Evolutionary conservation across 1,140 invertebrate species (phyloP).

Genomic region (Odontomachus brunneus): DNA sequence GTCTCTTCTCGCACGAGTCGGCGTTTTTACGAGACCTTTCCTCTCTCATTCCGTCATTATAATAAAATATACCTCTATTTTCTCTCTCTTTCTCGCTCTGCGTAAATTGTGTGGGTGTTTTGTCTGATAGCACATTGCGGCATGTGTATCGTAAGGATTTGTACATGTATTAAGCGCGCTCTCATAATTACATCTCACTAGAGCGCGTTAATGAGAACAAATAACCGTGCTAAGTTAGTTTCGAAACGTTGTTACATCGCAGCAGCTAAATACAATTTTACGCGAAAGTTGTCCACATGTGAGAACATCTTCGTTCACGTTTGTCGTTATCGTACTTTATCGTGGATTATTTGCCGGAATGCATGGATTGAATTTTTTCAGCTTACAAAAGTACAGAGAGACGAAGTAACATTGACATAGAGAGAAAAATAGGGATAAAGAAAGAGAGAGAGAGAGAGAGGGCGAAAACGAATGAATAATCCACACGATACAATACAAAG

Average conservation of each 20-base stretch:
- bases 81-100: too few relatives aligned
- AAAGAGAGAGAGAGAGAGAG: too few relatives aligned
- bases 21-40: too few relatives aligned
- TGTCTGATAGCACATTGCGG: background rate
- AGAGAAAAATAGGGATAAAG: background rate
- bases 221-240: background rate
- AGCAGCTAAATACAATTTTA: background rate
- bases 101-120: too few relatives aligned
- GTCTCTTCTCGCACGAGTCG: too few relatives aligned
- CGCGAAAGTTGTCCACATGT: background rate
- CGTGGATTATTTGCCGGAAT: conserved; percentile 37
- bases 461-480: conserved; percentile 11
- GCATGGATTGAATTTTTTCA: conserved; percentile 24
- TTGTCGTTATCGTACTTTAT: conserved; percentile 1
- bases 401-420: conserved; percentile 13
- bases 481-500: conserved; percentile 11
- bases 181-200: background rate
- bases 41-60: too few relatives aligned
- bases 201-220: background rate
- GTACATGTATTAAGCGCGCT: background rate
- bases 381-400: conserved; percentile 22
- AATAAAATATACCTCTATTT: too few relatives aligned
- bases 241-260: background rate
- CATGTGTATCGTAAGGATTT: background rate
- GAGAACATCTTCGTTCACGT: background rate